phyloP scores from a whole-genome alignment of 1,140 invertebrate genomes.

The Leptestheria dahalacensis region DNA sequence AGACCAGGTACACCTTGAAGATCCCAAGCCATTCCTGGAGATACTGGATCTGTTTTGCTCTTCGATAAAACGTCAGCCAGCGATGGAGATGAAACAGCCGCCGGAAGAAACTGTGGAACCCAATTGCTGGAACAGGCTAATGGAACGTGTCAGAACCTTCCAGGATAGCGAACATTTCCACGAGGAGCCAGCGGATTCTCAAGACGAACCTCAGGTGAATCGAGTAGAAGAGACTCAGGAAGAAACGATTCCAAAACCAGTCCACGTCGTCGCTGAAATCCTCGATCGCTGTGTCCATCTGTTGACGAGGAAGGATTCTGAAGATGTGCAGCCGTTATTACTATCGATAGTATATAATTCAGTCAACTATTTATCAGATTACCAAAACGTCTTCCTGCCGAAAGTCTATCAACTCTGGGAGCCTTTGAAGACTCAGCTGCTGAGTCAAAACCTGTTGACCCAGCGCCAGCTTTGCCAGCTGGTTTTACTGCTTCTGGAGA shows the following conservation, averaged over 20 bases:
- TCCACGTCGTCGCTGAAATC: not conserved
- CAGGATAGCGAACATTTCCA: not conserved
- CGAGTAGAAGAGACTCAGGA: not conserved
- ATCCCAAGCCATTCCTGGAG: not conserved
- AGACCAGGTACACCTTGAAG: not conserved
- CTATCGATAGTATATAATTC: not conserved
- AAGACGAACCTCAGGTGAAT: not conserved
- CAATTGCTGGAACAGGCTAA: not conserved
- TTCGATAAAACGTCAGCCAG: not conserved
- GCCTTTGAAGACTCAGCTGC: conserved; percentile 4
- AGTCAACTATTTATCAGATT: not conserved
- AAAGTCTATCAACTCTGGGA: conserved; percentile 6
- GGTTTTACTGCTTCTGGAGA: not conserved
- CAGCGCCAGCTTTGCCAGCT: not conserved
- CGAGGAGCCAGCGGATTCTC: not conserved
- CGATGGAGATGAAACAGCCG: not conserved
- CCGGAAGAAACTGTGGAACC: not conserved
- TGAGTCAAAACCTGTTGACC: not conserved
- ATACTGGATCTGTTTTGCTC: not conserved
- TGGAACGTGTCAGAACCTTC: not conserved
- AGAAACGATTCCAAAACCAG: not conserved
- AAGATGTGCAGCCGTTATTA: not conserved
- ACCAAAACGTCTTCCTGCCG: conserved; percentile 1
- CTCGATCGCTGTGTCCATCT: conserved; percentile 4
- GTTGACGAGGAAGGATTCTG: not conserved